These are phyloP conservation scores for Actinernus sp. DNA, from an alignment of 92 coral and sea anemone genomes.

Conservation along the genomic window DNA sequence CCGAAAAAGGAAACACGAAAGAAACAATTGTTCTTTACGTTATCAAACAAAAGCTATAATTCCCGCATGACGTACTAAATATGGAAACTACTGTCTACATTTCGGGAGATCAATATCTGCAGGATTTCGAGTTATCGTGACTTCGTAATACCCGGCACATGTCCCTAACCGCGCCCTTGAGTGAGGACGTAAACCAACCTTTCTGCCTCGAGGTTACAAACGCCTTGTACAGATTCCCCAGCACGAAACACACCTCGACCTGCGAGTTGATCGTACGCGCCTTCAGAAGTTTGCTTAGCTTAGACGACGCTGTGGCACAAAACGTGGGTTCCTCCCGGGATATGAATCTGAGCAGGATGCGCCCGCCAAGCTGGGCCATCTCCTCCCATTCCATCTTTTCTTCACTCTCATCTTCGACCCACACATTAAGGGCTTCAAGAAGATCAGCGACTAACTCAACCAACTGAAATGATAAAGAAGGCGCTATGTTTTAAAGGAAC, in stretches of 20 bases:
- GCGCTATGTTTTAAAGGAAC: background rate
- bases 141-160: too few species aligned
- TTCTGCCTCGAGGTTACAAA: conserved; percentile 78
- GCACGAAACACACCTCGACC: conserved; percentile 87
- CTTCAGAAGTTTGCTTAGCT: conserved; percentile 85
- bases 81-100: too few species aligned
- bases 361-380: conserved; percentile 94
- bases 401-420: conserved; percentile 82
- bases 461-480: conserved; percentile 45
- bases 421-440: conserved; percentile 91
- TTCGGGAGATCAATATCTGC: too few species aligned
- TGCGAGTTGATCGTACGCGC: conserved; percentile 83
- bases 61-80: too few species aligned
- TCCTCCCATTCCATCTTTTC: conserved; percentile 90
- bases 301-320: conserved; percentile 97
- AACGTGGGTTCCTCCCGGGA: conserved; percentile 81
- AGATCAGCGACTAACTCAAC: conserved; percentile 90
- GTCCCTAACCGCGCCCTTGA: too few species aligned
- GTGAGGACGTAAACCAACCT: too few species aligned
- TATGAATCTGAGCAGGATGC: conserved; percentile 86
- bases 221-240: conserved; percentile 90
- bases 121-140: too few species aligned
- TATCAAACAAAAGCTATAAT: too few species aligned
- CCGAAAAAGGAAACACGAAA: too few species aligned
- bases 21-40: too few species aligned